A percentile compares a stretch with the other conserved stretches of the same genome.
These are phyloP conservation scores for Pelusios castaneus DNA, from an alignment of 2,113 vertebrate genomes.

Conservation along the genomic window DNA sequence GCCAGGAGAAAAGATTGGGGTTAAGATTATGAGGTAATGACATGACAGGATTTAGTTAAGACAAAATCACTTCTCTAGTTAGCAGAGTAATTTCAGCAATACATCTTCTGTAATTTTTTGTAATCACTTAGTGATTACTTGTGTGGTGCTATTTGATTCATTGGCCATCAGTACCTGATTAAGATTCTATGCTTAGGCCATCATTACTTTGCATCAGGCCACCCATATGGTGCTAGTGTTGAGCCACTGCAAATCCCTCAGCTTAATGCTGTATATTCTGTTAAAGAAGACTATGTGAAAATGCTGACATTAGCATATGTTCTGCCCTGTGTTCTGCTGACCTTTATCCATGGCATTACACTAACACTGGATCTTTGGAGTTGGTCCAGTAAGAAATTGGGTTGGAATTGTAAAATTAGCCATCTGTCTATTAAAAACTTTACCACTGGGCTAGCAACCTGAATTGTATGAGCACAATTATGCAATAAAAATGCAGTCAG, in stretches of 20 bases:
- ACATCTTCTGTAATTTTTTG: slow-evolving; percentile 79
- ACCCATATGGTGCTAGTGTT: slow-evolving; percentile 94
- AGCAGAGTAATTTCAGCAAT: slow-evolving; percentile 73
- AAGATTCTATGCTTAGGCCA: slow-evolving; percentile 79
- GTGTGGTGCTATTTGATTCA: slow-evolving; percentile 87
- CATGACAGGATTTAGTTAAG: slow-evolving; percentile 49
- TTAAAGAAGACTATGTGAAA: slow-evolving; percentile 82
- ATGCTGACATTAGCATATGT: slow-evolving; percentile 87
- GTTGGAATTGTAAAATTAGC: slow-evolving; percentile 82
- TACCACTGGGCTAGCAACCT: slow-evolving; percentile 50
- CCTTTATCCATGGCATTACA: slow-evolving; percentile 77
- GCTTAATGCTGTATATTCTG: slow-evolving; percentile 87
- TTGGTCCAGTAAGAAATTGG: slow-evolving; percentile 77
- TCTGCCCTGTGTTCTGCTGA: slow-evolving; percentile 73
- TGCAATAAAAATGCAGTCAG: slow-evolving; percentile 66
- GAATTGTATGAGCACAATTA: slow-evolving; percentile 66
- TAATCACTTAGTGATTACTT: slow-evolving; percentile 83
- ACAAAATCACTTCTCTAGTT: slow-evolving; percentile 63
- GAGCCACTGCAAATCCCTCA: slow-evolving; percentile 88
- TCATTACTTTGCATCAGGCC: slow-evolving; percentile 86
- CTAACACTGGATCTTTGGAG: slow-evolving; percentile 74
- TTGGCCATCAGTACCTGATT: slow-evolving; percentile 78
- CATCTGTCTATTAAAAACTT: slow-evolving; percentile 82
- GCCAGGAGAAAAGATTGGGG: slow-evolving; percentile 41
- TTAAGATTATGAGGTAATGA: slow-evolving; percentile 45